A percentile compares a stretch with the other conserved stretches of the same genome.
Conservation (phyloP, 2,888 invertebrate genomes). For the Teleogryllus oceanicus region DNA sequence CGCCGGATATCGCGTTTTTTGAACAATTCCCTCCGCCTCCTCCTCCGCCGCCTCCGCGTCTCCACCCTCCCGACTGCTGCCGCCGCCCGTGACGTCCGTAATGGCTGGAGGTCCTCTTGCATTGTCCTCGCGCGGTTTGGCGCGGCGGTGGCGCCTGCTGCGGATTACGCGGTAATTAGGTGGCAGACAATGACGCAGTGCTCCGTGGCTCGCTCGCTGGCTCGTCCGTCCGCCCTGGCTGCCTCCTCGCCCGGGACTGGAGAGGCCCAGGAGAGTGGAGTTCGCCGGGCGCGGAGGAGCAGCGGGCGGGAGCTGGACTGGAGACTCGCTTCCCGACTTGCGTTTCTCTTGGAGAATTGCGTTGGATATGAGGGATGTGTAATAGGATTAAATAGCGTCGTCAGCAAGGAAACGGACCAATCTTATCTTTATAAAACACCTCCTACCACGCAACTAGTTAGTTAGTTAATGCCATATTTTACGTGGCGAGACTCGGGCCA, state of each 20-base stretch:
- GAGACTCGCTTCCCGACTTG: too few species aligned
- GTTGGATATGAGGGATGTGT: too few species aligned
- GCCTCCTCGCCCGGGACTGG: neutral
- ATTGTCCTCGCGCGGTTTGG: constrained; percentile 18
- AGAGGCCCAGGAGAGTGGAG: neutral
- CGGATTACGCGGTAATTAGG: constrained; percentile 18
- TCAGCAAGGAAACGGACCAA: too few species aligned
- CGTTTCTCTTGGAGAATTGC: too few species aligned
- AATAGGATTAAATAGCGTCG: too few species aligned
- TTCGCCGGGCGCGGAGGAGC: neutral
- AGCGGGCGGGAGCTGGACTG: neutral
- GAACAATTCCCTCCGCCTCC: neutral
- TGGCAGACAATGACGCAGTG: constrained; percentile 10
- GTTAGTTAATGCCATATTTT: too few species aligned
- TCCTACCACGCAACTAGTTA: too few species aligned
- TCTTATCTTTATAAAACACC: too few species aligned
- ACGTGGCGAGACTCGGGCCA: too few species aligned
- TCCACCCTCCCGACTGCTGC: neutral
- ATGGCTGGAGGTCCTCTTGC: neutral
- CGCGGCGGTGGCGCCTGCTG: neutral
- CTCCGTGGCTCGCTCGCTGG: neutral
- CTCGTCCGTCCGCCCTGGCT: neutral
- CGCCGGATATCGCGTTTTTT: constrained; percentile 18
- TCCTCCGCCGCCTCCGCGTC: neutral
- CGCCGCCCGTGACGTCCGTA: neutral